Evolutionary conservation across 2,113 vertebrate species (phyloP).

Genomic region (Hucho hucho): DNA sequence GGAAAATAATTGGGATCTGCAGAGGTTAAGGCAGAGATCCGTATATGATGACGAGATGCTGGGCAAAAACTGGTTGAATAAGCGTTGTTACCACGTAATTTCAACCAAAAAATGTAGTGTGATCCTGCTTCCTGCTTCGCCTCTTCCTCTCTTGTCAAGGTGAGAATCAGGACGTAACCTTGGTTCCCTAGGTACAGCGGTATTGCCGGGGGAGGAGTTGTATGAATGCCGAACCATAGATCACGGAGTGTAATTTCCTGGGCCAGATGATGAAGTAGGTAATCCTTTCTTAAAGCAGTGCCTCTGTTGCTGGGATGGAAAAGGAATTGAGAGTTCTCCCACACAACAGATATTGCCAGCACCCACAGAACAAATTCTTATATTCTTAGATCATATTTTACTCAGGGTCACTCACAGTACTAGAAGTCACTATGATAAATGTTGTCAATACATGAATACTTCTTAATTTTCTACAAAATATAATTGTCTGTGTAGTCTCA

Average conservation of each 20-base stretch:
- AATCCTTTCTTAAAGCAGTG: background rate
- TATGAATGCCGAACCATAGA: constrained; percentile 2
- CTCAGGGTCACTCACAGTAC: background rate
- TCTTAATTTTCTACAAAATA: background rate
- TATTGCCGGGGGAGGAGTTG: background rate
- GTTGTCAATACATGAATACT: background rate
- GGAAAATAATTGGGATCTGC: constrained; percentile 36
- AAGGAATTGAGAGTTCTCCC: constrained; percentile 2
- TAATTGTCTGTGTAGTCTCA: no score
- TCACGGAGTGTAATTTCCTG: constrained; percentile 22
- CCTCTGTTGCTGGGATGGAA: background rate
- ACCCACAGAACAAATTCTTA: background rate
- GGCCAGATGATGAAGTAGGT: background rate
- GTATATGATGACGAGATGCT: no score
- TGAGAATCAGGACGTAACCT: constrained; percentile 29
- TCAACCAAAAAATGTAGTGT: no score
- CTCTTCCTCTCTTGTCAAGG: constrained; percentile 4
- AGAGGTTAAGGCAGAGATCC: constrained; percentile 1
- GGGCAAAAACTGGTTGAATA: no score
- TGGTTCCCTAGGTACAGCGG: constrained; percentile 3
- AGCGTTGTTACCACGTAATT: no score
- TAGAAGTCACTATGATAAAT: background rate
- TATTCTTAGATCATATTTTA: background rate
- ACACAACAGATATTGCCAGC: constrained; percentile 1
- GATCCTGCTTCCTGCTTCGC: no score